Percentiles rank a stretch among this genome's conserved stretches.
phyloP scores from a whole-genome alignment of 2,888 invertebrate genomes.

The Strigamia maritima region DNA sequence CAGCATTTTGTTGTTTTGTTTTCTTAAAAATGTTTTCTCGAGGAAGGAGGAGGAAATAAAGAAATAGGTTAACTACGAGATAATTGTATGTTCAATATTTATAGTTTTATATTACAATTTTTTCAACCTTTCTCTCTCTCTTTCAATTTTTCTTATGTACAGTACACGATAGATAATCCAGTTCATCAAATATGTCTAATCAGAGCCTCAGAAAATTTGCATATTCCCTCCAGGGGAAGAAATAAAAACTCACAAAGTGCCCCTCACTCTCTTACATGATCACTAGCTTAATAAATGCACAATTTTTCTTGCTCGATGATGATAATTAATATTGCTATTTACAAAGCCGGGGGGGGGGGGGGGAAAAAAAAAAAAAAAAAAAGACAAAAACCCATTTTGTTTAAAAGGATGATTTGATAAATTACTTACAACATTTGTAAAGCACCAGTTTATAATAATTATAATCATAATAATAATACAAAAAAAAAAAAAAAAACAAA shows the following conservation, averaged over 20 bases:
- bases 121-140: background rate
- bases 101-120: conserved; percentile 18
- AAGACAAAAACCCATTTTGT: background rate
- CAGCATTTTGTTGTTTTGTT: background rate
- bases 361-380: background rate
- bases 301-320: background rate
- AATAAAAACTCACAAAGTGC: background rate
- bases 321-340: conserved; percentile 3
- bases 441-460: background rate
- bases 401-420: background rate
- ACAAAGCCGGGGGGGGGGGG: background rate
- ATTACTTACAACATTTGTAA: background rate
- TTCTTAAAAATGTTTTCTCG: background rate
- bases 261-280: too few relatives aligned
- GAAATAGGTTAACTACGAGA: conserved; percentile 1
- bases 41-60: conserved; percentile 6
- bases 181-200: background rate
- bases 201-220: background rate
- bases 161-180: background rate
- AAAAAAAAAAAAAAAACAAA: background rate
- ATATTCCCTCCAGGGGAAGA: conserved; percentile 1
- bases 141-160: background rate
- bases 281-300: conserved; percentile 19
- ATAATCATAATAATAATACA: background rate
- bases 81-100: conserved; percentile 16